Evolutionary conservation across 2,888 invertebrate species (phyloP), one percentile per base, ranked within the genome.

Genomic region (Synanthedon myopaeformis): DNA sequence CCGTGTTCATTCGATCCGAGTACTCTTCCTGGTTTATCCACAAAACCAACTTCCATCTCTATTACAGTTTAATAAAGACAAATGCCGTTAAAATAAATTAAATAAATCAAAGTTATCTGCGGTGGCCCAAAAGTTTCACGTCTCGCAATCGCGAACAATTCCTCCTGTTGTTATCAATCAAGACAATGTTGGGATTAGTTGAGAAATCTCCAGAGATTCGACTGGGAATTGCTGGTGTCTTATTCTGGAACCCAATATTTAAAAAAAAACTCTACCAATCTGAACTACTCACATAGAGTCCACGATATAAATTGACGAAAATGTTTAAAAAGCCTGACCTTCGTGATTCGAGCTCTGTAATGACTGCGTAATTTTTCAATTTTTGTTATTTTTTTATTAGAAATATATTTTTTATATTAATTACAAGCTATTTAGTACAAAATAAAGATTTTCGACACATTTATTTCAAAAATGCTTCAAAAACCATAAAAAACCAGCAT

Each of bases 131-230:
- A 54, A 51, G 49, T 54, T 42, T 51, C 49, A 10, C 42, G 50
- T 13, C 17, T 13, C 49, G 49, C 19, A 49, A 49, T 49, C 49
- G 49, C 14, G 52, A 10, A 42, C 23, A 51, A 45, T 49, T 41
- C 51, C 35, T 49, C 13, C 49, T 19, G 42, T 53, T 49, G 56
- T 51, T 52, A 59, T 57, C 57, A 57, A 59, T 59, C 57, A 56
- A 56, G 55, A 45, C 59, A 56, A 56, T 56, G 56, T 49, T 42
- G 52, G 53, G 53, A 57, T 57, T 56, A 56, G 49, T 17, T 41
- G 51, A 42, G 23, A 49, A 49, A 51, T 56, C 55, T 52, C 45
- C 6, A 48, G 45, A 53, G 53, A 56, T 53, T 51, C 5, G 19
- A 49, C 41, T 4, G 42, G 17, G 17, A 51, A 52, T 42, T 35